Evolutionary conservation across 2,888 invertebrate species (phyloP).

Genomic region (Oasisia sp.): DNA sequence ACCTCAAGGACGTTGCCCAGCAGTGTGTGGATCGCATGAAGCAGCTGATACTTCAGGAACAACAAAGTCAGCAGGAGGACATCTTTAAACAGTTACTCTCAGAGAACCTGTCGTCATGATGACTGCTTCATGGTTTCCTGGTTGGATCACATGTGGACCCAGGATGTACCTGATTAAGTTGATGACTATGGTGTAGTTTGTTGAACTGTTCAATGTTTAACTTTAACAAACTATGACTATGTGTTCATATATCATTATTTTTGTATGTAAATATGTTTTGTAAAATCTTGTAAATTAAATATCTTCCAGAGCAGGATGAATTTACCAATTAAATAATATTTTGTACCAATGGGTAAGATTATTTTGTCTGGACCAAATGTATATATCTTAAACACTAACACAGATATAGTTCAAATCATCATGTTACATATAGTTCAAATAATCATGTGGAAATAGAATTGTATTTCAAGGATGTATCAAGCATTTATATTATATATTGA

Average conservation of each 20-base stretch:
- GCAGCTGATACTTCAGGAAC: neutral
- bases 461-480: neutral
- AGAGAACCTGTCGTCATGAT: constrained; percentile 27
- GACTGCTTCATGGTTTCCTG: neutral
- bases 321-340: neutral
- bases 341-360: neutral
- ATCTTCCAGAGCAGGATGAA: neutral
- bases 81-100: constrained; percentile 31
- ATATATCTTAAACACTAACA: too few relatives aligned
- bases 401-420: neutral
- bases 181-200: too few relatives aligned
- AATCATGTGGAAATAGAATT: neutral
- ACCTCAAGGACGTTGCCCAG: constrained; percentile 22
- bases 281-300: neutral
- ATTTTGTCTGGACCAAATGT: neutral
- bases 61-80: constrained; percentile 25
- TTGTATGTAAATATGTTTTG: too few relatives aligned
- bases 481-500: neutral
- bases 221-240: too few relatives aligned
- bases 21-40: neutral
- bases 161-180: neutral
- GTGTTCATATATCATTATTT: too few relatives aligned
- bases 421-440: neutral
- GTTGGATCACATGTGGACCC: neutral
- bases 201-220: too few relatives aligned